Evolutionary conservation across 2,797 vertebrate genomes (phyloP).

Genomic region (Margarornis squamiger): DNA sequence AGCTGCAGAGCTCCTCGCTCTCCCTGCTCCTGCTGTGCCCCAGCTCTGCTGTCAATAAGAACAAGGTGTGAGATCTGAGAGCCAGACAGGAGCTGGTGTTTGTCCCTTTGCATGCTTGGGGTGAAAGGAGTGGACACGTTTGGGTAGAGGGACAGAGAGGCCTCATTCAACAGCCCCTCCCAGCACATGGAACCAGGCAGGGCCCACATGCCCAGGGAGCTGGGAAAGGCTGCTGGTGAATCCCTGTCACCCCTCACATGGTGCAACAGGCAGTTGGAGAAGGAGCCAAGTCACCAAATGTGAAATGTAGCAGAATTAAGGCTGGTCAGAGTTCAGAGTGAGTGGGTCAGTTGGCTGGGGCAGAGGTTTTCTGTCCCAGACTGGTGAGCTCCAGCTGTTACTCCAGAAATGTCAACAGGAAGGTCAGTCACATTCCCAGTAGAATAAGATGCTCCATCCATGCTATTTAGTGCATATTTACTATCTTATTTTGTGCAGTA

Average conservation of each 20-base stretch:
- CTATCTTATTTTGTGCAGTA: background rate
- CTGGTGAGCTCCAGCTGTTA: background rate
- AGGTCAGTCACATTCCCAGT: fast-evolving
- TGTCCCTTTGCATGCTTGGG: background rate
- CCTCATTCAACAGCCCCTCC: background rate
- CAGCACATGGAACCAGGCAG: background rate
- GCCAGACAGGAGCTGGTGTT: background rate
- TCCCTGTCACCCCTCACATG: too few relatives aligned
- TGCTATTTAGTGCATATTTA: background rate
- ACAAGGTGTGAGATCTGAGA: slow-evolving; percentile 83
- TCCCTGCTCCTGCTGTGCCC: slow-evolving; percentile 93
- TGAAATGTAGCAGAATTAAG: background rate
- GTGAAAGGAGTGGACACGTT: background rate
- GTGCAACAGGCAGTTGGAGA: background rate
- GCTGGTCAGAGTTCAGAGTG: background rate
- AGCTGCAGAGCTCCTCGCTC: slow-evolving; percentile 93
- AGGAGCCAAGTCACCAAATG: background rate
- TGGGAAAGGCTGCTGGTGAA: background rate
- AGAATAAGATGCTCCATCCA: fast-evolving
- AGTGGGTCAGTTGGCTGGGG: background rate
- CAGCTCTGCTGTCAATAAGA: slow-evolving; percentile 93
- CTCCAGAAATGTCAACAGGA: background rate
- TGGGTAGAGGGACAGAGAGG: background rate
- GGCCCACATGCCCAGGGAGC: background rate
- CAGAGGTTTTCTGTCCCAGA: background rate